Evolutionary conservation across 2,113 vertebrate species (phyloP), one percentile per base, ranked within the genome.

Genomic region (Tympanuchus pallidicinctus): DNA sequence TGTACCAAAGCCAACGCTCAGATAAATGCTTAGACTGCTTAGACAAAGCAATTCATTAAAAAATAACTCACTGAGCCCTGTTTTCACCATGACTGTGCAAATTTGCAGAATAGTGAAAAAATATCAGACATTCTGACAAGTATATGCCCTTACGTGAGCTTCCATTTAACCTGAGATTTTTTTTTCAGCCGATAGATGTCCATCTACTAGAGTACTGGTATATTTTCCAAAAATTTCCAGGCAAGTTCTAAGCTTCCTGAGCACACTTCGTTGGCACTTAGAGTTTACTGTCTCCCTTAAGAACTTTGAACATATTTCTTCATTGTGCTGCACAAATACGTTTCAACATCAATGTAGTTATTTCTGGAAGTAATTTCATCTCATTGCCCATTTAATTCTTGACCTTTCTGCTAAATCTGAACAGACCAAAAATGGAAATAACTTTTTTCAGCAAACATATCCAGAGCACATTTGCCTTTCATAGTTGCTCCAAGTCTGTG

Each of bases 351-450:
- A 86, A 22, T 2, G 48, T 45, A 70, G 30, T 2, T 82, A 48
- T 10, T 66, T 88, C 34, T 91, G 48, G 63, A 82, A 81, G 52
- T 84, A 57, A 79, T 75, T 83, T 75, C 12, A 70, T 67, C 34
- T 75, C 30, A 69, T 50, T 72, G 45, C n/a, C 42, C 67, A 52
- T 30, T 76, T 72, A 90, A 82, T 90, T 85, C 36, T 76, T 71
- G 45, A 50, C 57, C 48, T 95, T 83, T 85, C 78, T 87, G 59
- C 17, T 42, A 43, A 82, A 69, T 76, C 18, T 84, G 92, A 89
- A 85, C 72, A 81, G 43, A 87, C 72, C 19, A n/a, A 89, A 54
- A 20, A 30, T 48, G 27, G 36, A 84, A 76, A 56, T 50, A 66
- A 2, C 11, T 72, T 34, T 74, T 57, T 2, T 20, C 59, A 69